phyloP scores from a whole-genome alignment of 2,888 invertebrate species.

The Caenorhabditis sp. region DNA sequence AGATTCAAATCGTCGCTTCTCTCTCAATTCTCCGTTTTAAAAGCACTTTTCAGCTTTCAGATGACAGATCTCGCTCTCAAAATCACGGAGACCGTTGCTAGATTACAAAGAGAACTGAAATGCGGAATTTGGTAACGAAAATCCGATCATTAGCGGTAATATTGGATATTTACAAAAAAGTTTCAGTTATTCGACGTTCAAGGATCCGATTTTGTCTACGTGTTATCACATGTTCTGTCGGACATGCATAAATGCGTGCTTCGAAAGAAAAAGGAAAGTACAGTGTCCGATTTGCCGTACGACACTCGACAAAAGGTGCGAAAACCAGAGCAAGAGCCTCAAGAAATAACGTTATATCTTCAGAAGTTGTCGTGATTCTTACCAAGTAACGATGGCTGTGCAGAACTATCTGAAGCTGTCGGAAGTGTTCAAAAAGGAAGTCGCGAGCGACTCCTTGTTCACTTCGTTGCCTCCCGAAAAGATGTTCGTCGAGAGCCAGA shows the following conservation, averaged over 20 bases:
- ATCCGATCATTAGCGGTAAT: too few species aligned
- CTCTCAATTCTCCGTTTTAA: background rate
- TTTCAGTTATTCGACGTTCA: constrained; percentile 65
- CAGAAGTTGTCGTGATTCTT: constrained; percentile 51
- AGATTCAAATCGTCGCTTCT: constrained; percentile 9
- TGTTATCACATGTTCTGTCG: constrained; percentile 67
- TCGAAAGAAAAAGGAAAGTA: constrained; percentile 54
- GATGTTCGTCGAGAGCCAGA: constrained; percentile 58
- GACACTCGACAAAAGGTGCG: constrained; percentile 59
- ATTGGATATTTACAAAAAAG: background rate
- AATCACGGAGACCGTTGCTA: constrained; percentile 22
- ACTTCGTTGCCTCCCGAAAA: constrained; percentile 41
- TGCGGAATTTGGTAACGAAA: constrained; percentile 65
- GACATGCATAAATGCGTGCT: constrained; percentile 50
- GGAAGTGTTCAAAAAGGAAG: constrained; percentile 50
- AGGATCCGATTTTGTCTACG: constrained; percentile 59
- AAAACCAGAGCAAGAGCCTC: too few species aligned
- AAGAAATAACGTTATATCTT: background rate
- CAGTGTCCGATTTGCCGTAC: constrained; percentile 66
- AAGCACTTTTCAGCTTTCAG: constrained; percentile 7
- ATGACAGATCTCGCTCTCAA: constrained; percentile 34
- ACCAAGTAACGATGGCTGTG: constrained; percentile 41
- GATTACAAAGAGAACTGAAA: constrained; percentile 60
- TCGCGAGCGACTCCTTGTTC: constrained; percentile 21
- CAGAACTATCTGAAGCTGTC: constrained; percentile 58